Percentiles rank a stretch among this genome's conserved stretches.
Conservation (phyloP, 1,140 invertebrate species). For the Andricus grossulariae region DNA sequence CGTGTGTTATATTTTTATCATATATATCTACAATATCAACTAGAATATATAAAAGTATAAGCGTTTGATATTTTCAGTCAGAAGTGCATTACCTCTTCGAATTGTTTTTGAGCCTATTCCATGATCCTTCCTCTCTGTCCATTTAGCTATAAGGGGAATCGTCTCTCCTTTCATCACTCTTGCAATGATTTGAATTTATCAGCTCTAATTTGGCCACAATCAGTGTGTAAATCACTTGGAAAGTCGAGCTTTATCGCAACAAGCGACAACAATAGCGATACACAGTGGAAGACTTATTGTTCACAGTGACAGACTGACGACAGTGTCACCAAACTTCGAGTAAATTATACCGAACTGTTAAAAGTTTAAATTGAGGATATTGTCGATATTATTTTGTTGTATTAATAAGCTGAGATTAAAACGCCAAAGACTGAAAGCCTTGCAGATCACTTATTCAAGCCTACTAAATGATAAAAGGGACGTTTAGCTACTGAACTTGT, state of each 20-base stretch:
- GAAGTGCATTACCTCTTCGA: background rate
- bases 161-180: slow-evolving; percentile 35
- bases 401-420: too few relatives aligned
- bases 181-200: slow-evolving; percentile 18
- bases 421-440: too few relatives aligned
- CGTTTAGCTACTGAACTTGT: too few relatives aligned
- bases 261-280: background rate
- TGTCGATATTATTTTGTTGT: too few relatives aligned
- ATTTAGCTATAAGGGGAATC: slow-evolving; percentile 41
- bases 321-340: too few relatives aligned
- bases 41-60: background rate
- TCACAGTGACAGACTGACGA: background rate
- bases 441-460: too few relatives aligned
- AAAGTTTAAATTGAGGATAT: too few relatives aligned
- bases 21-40: background rate
- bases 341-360: background rate
- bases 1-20: too few relatives aligned
- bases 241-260: background rate
- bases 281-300: background rate
- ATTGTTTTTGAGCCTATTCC: background rate
- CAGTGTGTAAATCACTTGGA: background rate
- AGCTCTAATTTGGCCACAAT: background rate
- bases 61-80: background rate
- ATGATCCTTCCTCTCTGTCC: slow-evolving; percentile 2
- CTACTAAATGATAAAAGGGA: too few relatives aligned